Percentiles rank a stretch among this genome's conserved stretches.
These are phyloP conservation scores for Meganola albula DNA, from an alignment of 2,888 invertebrate species.

Conservation along the genomic window DNA sequence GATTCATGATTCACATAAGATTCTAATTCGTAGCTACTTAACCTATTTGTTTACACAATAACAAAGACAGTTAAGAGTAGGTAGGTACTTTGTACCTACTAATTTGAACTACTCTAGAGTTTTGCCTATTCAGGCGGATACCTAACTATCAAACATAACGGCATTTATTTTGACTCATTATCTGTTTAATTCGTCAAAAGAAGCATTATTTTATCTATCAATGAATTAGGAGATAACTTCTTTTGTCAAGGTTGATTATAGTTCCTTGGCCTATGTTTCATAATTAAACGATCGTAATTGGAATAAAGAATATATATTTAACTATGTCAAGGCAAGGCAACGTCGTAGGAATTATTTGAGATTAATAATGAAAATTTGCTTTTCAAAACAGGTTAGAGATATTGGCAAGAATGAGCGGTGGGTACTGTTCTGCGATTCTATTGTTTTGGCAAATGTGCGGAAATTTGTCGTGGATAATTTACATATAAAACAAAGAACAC, in stretches of 20 bases:
- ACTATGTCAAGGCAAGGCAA: slow-evolving; percentile 37
- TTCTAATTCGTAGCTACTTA: too few relatives aligned
- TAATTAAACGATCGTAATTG: slow-evolving; percentile 48
- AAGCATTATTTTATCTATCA: slow-evolving; percentile 30
- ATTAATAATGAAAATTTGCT: slow-evolving; percentile 6
- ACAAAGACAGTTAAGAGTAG: too few relatives aligned
- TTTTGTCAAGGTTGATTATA: slow-evolving; percentile 49
- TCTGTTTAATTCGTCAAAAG: too few relatives aligned
- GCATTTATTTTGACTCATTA: too few relatives aligned
- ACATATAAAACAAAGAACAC: too few relatives aligned
- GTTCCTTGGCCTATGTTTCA: slow-evolving; percentile 60
- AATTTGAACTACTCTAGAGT: too few relatives aligned
- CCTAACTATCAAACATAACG: too few relatives aligned
- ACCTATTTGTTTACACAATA: too few relatives aligned
- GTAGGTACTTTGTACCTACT: too few relatives aligned
- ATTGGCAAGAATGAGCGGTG: slow-evolving; percentile 20
- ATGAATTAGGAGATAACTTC: slow-evolving; percentile 43
- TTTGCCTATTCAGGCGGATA: too few relatives aligned
- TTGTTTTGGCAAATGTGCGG: slow-evolving; percentile 17
- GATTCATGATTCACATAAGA: too few relatives aligned
- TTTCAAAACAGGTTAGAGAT: slow-evolving; percentile 40
- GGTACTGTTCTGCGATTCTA: slow-evolving; percentile 35
- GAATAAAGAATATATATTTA: slow-evolving; percentile 32
- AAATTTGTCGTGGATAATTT: slow-evolving; percentile 5
- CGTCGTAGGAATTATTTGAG: slow-evolving; percentile 1